A percentile compares a stretch with the other conserved stretches of the same genome.
These are phyloP conservation scores for Pocillopora grandis DNA, from an alignment of 92 coral and sea anemone genomes.

Conservation along the genomic window DNA sequence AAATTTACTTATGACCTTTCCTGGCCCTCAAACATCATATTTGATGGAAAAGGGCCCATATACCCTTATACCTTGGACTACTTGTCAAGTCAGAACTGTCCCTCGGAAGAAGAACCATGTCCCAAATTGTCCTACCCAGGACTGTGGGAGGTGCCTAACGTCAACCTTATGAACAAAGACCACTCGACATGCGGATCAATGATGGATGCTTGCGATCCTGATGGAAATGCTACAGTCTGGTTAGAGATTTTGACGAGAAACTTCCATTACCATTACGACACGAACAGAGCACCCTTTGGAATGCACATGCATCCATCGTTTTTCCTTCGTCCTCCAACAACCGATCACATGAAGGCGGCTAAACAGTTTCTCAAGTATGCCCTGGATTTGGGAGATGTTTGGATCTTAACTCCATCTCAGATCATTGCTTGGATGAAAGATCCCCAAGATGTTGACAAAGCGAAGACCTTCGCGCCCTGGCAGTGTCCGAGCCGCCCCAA, in stretches of 20 bases:
- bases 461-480: slow-evolving; percentile 73
- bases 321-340: slow-evolving; percentile 34
- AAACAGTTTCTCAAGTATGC: slow-evolving; percentile 62
- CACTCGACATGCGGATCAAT: slow-evolving; percentile 75
- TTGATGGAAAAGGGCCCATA: slow-evolving; percentile 58
- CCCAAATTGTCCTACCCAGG: slow-evolving; percentile 82
- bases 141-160: slow-evolving; percentile 81
- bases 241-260: slow-evolving; percentile 65
- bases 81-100: slow-evolving; percentile 71
- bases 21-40: slow-evolving; percentile 69
- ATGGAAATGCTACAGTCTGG: slow-evolving; percentile 59
- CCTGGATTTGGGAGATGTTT: slow-evolving; percentile 59
- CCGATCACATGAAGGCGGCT: slow-evolving; percentile 68
- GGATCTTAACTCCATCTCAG: slow-evolving; percentile 82
- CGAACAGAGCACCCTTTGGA: slow-evolving; percentile 81
- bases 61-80: slow-evolving; percentile 85
- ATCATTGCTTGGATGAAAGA: slow-evolving; percentile 79
- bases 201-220: slow-evolving; percentile 78
- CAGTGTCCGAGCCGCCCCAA: slow-evolving; percentile 71
- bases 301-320: slow-evolving; percentile 81
- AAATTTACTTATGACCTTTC: slow-evolving; percentile 80
- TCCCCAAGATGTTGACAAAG: slow-evolving; percentile 61
- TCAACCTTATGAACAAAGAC: slow-evolving; percentile 72
- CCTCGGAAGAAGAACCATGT: slow-evolving; percentile 43
- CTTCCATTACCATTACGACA: slow-evolving; percentile 75